These are phyloP conservation scores for Polylopha cassiicola DNA, from an alignment of 2,888 invertebrate species.

Conservation along the genomic window DNA sequence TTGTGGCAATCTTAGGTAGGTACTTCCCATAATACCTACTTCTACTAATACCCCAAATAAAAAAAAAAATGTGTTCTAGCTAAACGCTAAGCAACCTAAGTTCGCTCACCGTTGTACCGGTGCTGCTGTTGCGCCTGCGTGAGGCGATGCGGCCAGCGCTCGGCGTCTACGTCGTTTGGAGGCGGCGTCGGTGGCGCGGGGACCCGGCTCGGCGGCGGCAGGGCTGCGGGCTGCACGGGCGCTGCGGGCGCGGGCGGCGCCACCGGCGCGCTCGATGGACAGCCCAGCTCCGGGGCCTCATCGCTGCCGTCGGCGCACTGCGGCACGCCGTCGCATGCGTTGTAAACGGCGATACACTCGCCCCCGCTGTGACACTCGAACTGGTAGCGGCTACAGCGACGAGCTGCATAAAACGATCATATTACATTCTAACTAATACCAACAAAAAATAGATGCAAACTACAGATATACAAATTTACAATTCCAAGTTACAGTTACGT, in stretches of 20 bases:
- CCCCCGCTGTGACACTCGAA: conserved; percentile 90
- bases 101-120: conserved; percentile 39
- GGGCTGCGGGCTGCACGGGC: conserved; percentile 18
- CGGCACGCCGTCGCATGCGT: conserved; percentile 95
- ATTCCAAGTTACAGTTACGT: no score
- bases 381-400: conserved; percentile 88
- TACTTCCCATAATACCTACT: no score
- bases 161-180: conserved; percentile 27
- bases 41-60: no score
- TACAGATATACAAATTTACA: no score
- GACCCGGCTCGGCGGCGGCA: conserved; percentile 21
- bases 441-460: no score
- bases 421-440: no score
- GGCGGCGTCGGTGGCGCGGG: conserved; percentile 18
- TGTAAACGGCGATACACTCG: conserved; percentile 96
- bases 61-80: background rate
- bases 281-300: conserved; percentile 90
- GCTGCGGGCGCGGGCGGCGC: conserved; percentile 32
- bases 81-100: background rate
- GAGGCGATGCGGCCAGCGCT: conserved; percentile 64
- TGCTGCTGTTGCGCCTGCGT: conserved; percentile 59
- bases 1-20: no score
- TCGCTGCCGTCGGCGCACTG: conserved; percentile 95
- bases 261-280: conserved; percentile 74
- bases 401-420: conserved; percentile 40